Conservation (phyloP, 2,797 vertebrate genomes). For the Choloepus didactylus region DNA sequence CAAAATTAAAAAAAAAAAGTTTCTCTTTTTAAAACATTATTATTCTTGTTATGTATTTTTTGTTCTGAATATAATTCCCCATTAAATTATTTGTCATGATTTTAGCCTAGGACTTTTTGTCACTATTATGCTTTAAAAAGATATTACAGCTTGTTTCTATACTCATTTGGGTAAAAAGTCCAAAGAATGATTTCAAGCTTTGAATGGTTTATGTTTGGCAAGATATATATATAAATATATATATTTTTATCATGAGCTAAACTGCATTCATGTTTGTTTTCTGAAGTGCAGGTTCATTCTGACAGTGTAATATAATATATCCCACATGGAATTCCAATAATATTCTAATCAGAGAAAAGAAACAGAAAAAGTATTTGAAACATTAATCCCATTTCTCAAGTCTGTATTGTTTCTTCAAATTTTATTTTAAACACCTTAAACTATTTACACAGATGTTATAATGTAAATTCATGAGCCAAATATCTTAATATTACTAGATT, state of each 20-base stretch:
- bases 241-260: neutral
- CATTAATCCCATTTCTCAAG: neutral
- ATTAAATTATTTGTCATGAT: neutral
- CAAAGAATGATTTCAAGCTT: neutral
- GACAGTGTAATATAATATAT: neutral
- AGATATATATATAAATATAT: neutral
- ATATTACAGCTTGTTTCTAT: neutral
- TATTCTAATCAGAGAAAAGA: neutral
- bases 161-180: neutral
- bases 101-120: neutral
- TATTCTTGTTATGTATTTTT: neutral
- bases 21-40: neutral
- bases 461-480: neutral
- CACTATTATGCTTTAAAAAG: neutral
- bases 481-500: neutral
- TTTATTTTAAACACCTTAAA: neutral
- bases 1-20: neutral
- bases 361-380: neutral
- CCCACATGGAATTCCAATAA: neutral
- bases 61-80: neutral
- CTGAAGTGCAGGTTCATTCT: neutral
- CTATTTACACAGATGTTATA: neutral
- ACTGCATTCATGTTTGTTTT: neutral
- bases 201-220: neutral
- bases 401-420: neutral